These are phyloP conservation scores for Gryon sp. DNA, from an alignment of 1,140 invertebrate genomes.

Conservation along the genomic window DNA sequence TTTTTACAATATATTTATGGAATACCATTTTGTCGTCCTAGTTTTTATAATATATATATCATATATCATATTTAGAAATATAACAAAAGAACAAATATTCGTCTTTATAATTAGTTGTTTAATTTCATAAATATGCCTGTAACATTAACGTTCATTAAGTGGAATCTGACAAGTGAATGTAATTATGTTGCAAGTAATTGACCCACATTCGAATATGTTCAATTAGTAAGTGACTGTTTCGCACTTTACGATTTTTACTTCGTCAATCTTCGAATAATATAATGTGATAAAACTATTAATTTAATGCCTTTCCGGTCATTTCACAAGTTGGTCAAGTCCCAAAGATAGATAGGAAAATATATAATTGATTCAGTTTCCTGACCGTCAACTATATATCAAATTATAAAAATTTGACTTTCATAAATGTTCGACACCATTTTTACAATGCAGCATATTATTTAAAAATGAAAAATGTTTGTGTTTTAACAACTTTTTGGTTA, in stretches of 20 bases:
- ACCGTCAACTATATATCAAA: constrained; percentile 28
- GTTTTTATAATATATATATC: too few relatives aligned
- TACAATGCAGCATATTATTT: too few relatives aligned
- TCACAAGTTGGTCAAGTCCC: constrained; percentile 48
- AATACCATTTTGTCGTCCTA: too few relatives aligned
- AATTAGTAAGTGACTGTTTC: constrained; percentile 16
- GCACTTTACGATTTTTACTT: constrained; percentile 25
- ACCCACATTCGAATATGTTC: constrained; percentile 20
- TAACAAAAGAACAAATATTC: too few relatives aligned
- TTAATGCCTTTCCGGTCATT: constrained; percentile 52
- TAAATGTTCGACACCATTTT: too few relatives aligned
- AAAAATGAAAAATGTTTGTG: too few relatives aligned
- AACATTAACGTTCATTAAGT: neutral
- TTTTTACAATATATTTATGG: too few relatives aligned
- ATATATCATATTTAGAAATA: too few relatives aligned
- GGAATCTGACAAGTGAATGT: constrained; percentile 8
- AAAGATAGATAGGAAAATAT: constrained; percentile 45
- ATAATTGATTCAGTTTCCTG: constrained; percentile 45
- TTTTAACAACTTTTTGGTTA: too few relatives aligned
- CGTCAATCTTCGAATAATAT: constrained; percentile 31
- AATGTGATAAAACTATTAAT: constrained; percentile 38
- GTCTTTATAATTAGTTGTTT: too few relatives aligned
- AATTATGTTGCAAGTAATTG: constrained; percentile 15
- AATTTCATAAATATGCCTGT: too few relatives aligned
- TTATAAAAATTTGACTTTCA: too few relatives aligned